Base-by-base conservation (phyloP, 2,888 invertebrate genomes). In the Fabriciana adippe region DNA sequence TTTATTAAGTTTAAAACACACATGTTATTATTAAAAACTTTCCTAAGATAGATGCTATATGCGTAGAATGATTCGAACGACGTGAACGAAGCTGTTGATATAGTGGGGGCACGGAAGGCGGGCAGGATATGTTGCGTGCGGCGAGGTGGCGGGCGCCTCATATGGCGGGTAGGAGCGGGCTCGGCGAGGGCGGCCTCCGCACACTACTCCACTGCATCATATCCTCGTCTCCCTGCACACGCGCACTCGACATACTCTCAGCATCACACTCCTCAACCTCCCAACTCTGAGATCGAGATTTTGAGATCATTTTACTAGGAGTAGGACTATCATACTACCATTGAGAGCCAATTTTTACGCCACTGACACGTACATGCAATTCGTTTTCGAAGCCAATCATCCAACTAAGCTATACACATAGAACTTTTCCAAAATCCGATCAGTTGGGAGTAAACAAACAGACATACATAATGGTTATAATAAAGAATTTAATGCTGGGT, bases 161-260 rank as follows among this genome's bases (percentile, higher is more conserved):
- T 76, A 89, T 85, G 75, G 85, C 82, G 76, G 89, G 85, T 84
- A 91, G 89, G 79, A 91, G 88, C 78, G 92, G 92, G 82, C 91
- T 90, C 69, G 77, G 79, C 72, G 77, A 90, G 74, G 89, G 88
- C 83, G 86, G 84, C 77, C 89, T 89, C 81, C 87, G 85, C 82
- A 88, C 85, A 79, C 87, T 85, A 85, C 93, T 93, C 84, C 89
- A 83, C 84, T 89, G 90, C 93, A 93, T 93, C 93, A 93, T 91
- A 93, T 93, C 92, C 93, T 93, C 93, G 93, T 93, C 93, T 93
- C 93, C 93, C 93, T 93, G 91, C 86, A 92, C 92, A 92, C 88
- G 91, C 80, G 90, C 86, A 92, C 92, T 91, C 91, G 92, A 92
- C 91, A 92, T 92, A 92, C 91, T 91, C 90, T 92, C 92, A 88